Percentiles rank a stretch among this genome's conserved stretches.
phyloP scores from a whole-genome alignment of 1,140 invertebrate species.

The Vanessa atalanta region DNA sequence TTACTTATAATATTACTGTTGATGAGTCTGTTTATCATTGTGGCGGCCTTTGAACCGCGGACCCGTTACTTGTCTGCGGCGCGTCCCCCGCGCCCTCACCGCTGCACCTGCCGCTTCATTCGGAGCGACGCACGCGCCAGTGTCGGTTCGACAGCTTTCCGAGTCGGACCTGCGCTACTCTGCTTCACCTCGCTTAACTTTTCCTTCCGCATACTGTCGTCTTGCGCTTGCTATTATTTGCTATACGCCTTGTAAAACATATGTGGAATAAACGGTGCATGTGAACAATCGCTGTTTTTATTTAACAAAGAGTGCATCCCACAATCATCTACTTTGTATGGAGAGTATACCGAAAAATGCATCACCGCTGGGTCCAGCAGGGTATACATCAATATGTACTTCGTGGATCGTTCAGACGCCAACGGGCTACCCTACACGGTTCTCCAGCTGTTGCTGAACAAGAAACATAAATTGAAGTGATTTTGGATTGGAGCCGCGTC shows the following conservation, averaged over 20 bases:
- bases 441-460: too few relatives aligned
- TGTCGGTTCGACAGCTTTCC: background rate
- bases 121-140: background rate
- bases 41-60: background rate
- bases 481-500: too few relatives aligned
- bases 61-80: background rate
- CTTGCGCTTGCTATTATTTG: constrained; percentile 7
- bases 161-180: background rate
- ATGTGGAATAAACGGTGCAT: constrained; percentile 14
- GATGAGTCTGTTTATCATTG: background rate
- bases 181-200: background rate
- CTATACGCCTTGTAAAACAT: background rate
- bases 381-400: too few relatives aligned
- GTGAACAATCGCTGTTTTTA: constrained; percentile 2
- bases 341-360: constrained; percentile 5
- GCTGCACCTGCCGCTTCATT: background rate
- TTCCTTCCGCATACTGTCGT: background rate
- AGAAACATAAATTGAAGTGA: too few relatives aligned
- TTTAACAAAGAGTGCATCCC: constrained; percentile 5
- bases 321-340: background rate
- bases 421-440: too few relatives aligned
- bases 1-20: constrained; percentile 4
- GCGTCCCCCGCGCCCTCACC: background rate
- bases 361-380: background rate
- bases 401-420: too few relatives aligned